Evolutionary conservation across 1,140 invertebrate genomes (phyloP).

Genomic region (Paraescarpia echinospica): DNA sequence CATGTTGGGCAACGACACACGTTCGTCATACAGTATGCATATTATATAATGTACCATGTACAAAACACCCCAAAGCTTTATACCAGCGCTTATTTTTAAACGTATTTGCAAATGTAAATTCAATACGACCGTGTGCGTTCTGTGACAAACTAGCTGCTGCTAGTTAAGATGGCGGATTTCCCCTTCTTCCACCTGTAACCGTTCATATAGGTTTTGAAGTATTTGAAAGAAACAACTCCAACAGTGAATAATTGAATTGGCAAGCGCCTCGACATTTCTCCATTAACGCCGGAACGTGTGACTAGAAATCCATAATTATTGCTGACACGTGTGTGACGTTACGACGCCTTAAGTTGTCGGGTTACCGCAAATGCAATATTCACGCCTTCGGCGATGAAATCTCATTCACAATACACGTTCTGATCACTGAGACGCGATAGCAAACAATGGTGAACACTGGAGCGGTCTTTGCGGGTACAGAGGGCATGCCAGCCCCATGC

Average conservation of each 20-base stretch:
- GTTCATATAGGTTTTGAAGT: not conserved
- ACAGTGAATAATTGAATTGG: not conserved
- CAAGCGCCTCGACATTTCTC: not conserved
- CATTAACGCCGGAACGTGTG: not conserved
- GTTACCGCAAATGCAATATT: not conserved
- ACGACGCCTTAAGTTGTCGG: not conserved
- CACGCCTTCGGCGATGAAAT: not conserved
- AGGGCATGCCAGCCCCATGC: not conserved
- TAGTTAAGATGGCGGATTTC: not conserved
- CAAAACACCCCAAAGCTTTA: too few species aligned
- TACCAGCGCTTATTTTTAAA: too few species aligned
- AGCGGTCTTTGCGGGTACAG: not conserved
- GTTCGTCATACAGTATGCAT: too few species aligned
- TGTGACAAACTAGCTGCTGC: not conserved
- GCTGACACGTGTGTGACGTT: not conserved
- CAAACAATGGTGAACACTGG: not conserved
- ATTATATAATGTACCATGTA: too few species aligned
- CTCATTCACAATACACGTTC: not conserved
- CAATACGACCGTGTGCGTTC: too few species aligned
- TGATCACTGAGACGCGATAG: not conserved
- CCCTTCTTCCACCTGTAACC: not conserved
- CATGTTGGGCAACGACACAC: too few species aligned
- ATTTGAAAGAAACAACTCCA: not conserved
- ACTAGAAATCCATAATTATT: not conserved
- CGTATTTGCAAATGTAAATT: too few species aligned